Base-by-base conservation (phyloP, 1,140 invertebrate genomes). In the Neodiprion pinetum region DNA sequence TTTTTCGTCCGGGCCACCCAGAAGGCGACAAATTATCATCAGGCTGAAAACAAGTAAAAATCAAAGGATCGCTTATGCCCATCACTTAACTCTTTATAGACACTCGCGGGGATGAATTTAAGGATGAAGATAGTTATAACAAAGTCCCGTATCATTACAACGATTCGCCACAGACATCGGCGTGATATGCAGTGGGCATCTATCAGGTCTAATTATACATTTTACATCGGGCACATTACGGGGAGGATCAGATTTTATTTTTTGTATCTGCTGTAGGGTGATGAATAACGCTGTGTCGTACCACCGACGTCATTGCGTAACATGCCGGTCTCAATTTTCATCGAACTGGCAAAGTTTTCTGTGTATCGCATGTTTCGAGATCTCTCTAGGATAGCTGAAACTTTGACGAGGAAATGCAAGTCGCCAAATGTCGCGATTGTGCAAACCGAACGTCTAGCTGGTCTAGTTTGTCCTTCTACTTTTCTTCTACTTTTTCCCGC, bases 111-210 rank as follows among this genome's bases (percentile, higher is more conserved):
- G 11, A 40, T 61, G 53, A 61, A 61, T 61, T 61, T 17, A 4
- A 61, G n/a, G 53, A 14, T 61, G n/a, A 61, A 61, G n/a, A 61
- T 12, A 61, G 53, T 17, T 40, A 40, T 40, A 40, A 2, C 53
- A 61, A 61, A 61, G 53, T 61, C 53, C 53, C 53, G 53, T 61
- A 61, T 61, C 53, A 61, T 61, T 61, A 61, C 11, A 5, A 40
- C 28, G 53, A 61, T 61, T 61, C 53, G 53, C 11, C 53, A 61
- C 53, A 61, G 53, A 61, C 53, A 61, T 61, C 53, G 53, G 53
- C 9, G 53, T 61, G 53, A 61, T 61, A 61, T 61, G 11, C 9
- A 61, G n/a, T 7, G 53, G 53, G 53, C n/a, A 61, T 61, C 53
- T 61, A 61, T 61, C 53, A 61, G 5, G 8, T 17, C 53, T 61